Conservation (phyloP, 2,888 invertebrate species). For the Alloscopus bannaensis region DNA sequence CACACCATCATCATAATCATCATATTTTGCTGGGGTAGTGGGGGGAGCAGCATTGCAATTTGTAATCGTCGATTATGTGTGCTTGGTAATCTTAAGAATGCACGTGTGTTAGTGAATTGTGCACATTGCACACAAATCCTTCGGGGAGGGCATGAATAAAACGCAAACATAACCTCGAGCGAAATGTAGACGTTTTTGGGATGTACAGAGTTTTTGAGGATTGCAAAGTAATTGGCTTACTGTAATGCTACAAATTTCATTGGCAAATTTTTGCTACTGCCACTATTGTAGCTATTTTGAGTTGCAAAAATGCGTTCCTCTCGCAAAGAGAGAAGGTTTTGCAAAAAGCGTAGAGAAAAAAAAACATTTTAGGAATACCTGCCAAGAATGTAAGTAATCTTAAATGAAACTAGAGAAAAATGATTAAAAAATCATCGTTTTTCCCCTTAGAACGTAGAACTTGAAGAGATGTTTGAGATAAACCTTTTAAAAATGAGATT, state of each 20-base stretch:
- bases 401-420: no score
- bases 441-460: no score
- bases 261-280: not conserved
- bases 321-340: no score
- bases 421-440: no score
- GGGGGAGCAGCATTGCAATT: not conserved
- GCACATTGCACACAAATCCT: not conserved
- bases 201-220: not conserved
- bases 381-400: no score
- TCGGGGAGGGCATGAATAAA: conserved; percentile 1
- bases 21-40: not conserved
- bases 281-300: not conserved
- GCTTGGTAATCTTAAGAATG: not conserved
- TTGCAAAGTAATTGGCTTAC: not conserved
- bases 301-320: no score
- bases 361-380: no score
- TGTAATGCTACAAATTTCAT: not conserved
- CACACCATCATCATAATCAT: conserved; percentile 12
- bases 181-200: not conserved
- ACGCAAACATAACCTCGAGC: not conserved
- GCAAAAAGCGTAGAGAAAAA: no score
- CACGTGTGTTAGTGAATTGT: not conserved
- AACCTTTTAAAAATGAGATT: no score
- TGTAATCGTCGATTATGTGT: conserved; percentile 1
- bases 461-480: no score